These are phyloP conservation scores for Villa cingulata DNA, from an alignment of 2,888 invertebrate genomes.

Conservation along the genomic window DNA sequence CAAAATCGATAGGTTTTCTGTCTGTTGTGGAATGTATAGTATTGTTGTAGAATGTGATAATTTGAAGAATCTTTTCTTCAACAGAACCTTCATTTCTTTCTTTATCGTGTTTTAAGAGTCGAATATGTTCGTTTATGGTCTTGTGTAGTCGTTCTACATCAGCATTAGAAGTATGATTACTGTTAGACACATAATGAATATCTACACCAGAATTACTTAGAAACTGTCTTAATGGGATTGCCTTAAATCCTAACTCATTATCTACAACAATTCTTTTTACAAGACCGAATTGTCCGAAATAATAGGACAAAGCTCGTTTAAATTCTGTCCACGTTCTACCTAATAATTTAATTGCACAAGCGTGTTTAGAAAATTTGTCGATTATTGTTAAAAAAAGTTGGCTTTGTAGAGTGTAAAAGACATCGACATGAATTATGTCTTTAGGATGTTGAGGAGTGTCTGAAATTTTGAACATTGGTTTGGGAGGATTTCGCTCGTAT, in stretches of 20 bases:
- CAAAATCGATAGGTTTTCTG: no score
- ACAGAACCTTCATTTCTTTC: slow-evolving; percentile 9
- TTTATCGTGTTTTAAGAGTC: slow-evolving; percentile 13
- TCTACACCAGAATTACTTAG: not conserved
- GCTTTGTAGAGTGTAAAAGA: no score
- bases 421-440: slow-evolving; percentile 6
- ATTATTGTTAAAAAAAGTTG: slow-evolving; percentile 3
- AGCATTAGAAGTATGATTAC: slow-evolving; percentile 12
- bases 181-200: not conserved
- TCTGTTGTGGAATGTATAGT: slow-evolving; percentile 13
- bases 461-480: not conserved
- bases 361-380: slow-evolving; percentile 6
- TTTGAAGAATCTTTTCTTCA: slow-evolving; percentile 14
- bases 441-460: slow-evolving; percentile 1
- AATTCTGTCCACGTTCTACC: slow-evolving; percentile 5
- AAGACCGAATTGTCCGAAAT: no score
- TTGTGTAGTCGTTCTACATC: slow-evolving; percentile 13
- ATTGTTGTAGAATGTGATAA: slow-evolving; percentile 15
- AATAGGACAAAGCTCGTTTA: slow-evolving; percentile 2
- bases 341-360: no score
- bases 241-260: no score
- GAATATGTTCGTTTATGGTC: slow-evolving; percentile 15
- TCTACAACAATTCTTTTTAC: no score
- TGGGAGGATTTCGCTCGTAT: not conserved
- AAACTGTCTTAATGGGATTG: not conserved